phyloP scores from a whole-genome alignment of 2,797 vertebrate species.

The Sitta carolinensis region DNA sequence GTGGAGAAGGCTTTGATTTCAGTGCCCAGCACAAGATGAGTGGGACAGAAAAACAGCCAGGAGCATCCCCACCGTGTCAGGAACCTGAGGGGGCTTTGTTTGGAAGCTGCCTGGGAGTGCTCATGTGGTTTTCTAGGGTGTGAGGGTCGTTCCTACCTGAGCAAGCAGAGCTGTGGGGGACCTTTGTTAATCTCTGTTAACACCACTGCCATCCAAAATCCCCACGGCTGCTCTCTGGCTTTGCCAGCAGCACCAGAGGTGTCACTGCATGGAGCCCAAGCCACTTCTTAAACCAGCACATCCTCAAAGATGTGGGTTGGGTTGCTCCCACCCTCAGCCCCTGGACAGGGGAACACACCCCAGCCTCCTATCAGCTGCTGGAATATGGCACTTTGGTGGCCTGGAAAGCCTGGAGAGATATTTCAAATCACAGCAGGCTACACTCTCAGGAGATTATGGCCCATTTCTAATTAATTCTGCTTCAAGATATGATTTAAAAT shows the following conservation, averaged over 20 bases:
- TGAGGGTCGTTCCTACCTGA: neutral
- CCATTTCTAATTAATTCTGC: neutral
- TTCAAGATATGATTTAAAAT: neutral
- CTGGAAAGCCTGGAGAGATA: neutral
- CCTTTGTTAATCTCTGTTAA: neutral
- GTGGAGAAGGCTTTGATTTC: neutral
- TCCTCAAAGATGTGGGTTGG: fast-evolving
- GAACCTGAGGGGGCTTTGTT: neutral
- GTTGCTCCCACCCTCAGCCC: neutral
- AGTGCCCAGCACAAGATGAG: neutral
- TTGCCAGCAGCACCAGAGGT: neutral
- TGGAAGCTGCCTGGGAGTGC: neutral
- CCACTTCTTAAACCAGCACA: neutral
- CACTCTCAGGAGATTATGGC: neutral
- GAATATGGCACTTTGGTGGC: neutral
- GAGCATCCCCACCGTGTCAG: neutral
- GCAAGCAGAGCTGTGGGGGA: neutral
- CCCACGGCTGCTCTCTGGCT: neutral
- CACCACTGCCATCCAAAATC: neutral
- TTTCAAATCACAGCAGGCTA: neutral
- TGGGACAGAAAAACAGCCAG: neutral
- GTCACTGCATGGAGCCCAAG: neutral
- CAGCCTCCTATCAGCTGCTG: neutral
- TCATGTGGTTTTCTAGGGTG: fast-evolving
- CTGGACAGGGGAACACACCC: neutral